phyloP scores from a whole-genome alignment of 2,797 vertebrate species.

The Peromyscus attwateri region DNA sequence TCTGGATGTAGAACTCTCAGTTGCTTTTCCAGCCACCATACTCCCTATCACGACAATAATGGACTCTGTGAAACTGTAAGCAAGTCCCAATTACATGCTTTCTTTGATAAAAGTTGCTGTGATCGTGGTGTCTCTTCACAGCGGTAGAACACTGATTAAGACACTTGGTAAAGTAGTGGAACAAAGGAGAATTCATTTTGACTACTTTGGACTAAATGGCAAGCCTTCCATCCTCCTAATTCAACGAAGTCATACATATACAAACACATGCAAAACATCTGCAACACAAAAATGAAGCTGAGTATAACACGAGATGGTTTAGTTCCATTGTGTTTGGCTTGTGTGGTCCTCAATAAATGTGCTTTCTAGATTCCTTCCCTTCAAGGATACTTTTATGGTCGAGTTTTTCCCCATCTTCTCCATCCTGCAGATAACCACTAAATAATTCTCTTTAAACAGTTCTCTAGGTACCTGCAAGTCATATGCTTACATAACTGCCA shows the following conservation, averaged over 20 bases:
- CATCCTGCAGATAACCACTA: neutral
- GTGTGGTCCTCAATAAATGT: neutral
- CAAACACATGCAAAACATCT: conserved; percentile 5
- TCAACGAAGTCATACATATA: neutral
- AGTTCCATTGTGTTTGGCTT: neutral
- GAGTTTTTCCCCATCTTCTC: neutral
- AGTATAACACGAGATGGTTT: neutral
- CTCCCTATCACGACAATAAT: neutral
- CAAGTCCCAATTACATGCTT: too few species aligned
- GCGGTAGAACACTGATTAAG: neutral
- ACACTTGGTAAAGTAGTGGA: neutral
- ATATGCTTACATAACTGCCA: neutral
- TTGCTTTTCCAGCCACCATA: too few species aligned
- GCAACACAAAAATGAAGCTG: neutral
- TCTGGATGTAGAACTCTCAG: neutral
- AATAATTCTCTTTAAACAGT: conserved; percentile 37
- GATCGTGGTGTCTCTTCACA: neutral
- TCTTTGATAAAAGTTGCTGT: neutral
- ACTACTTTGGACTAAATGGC: neutral
- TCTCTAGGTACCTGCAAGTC: neutral
- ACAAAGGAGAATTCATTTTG: neutral
- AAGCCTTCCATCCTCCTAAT: neutral
- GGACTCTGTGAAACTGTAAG: neutral
- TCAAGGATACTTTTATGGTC: neutral
- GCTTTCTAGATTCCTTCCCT: neutral